Base-by-base conservation (phyloP, 1,140 invertebrate species). In the Gryllus bimaculatus region DNA sequence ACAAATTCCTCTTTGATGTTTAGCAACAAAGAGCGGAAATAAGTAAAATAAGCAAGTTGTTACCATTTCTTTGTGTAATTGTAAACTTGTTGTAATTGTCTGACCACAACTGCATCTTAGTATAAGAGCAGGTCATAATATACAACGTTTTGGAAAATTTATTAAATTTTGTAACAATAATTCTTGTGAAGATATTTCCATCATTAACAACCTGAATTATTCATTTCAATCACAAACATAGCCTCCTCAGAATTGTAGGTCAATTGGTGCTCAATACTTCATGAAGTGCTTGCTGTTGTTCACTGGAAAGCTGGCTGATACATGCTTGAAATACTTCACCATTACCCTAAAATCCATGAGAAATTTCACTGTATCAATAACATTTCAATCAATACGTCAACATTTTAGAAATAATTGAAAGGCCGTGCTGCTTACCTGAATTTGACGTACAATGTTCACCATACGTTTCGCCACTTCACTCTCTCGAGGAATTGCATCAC, bases 291-390 rank as follows among this genome's bases (percentile, higher is more conserved):
- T 92, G 90, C 85, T 96, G 92, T 84, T 96, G 93, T 81, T 96
- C 93, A 48, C 90, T 87, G 79, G 90, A 90, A 81, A 98, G 87
- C 81, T 90, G 89, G 82, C 88, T 89, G 80, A 96, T 87, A 82
- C 95, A 95, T 8, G 90, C 91, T 85, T 95, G 92, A 87, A 96
- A 96, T 81, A 97, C 87, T 78, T 94, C 90, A 76, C 90, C 90
- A 86, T 95, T 96, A 76, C 87, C 89, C 89, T 92, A 49, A 49
- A 39, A 7, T 39, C 18, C 75, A 8, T 75, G 26, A 75, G 74
- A 75, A 75, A 39, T 39, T 2, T 39, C 26, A 39, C 26, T 39
- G 26, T 73, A 20, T 18, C 20, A 73, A 73, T 73, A 5, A 20
- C 66, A 73, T 73, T n/a, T 12, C 12, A 18, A 73, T 18, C 2